Percentiles rank a stretch among this genome's conserved stretches.
Conservation (phyloP, 2,888 invertebrate species). For the Apodemia zela region DNA sequence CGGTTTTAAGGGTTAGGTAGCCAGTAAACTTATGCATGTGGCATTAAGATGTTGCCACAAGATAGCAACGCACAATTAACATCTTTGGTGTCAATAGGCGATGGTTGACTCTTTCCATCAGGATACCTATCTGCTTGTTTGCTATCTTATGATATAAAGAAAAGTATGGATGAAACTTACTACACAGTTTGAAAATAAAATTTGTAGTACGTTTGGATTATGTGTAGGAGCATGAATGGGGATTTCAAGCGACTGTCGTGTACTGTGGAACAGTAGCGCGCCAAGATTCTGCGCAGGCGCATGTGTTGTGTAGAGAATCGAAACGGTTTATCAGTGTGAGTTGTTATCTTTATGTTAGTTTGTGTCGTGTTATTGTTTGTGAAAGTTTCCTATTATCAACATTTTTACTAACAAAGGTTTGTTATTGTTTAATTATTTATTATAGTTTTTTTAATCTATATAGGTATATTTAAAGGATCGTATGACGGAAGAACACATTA, state of each 20-base stretch:
- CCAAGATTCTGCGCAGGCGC: conserved; percentile 47
- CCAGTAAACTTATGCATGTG: no score
- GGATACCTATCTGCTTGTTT: no score
- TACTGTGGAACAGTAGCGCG: conserved; percentile 49
- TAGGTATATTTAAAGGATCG: not conserved
- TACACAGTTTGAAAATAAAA: no score
- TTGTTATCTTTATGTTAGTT: conserved; percentile 7
- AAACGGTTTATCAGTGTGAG: conserved; percentile 31
- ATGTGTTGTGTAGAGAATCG: conserved; percentile 42
- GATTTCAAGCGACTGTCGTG: not conserved
- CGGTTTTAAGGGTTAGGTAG: no score
- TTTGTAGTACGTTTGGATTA: not conserved
- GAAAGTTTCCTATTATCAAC: not conserved
- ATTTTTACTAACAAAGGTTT: not conserved
- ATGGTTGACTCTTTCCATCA: no score
- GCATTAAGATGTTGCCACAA: no score
- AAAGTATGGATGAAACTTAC: no score
- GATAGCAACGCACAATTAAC: no score
- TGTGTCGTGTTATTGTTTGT: conserved; percentile 15
- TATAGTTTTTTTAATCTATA: not conserved
- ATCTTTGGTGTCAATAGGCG: no score
- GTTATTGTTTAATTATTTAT: not conserved
- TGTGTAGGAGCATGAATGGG: conserved; percentile 8
- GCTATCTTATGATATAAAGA: no score
- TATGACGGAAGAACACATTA: not conserved